These are phyloP conservation scores for Noctilio leporinus DNA, from an alignment of 2,113 vertebrate species.

Conservation along the genomic window DNA sequence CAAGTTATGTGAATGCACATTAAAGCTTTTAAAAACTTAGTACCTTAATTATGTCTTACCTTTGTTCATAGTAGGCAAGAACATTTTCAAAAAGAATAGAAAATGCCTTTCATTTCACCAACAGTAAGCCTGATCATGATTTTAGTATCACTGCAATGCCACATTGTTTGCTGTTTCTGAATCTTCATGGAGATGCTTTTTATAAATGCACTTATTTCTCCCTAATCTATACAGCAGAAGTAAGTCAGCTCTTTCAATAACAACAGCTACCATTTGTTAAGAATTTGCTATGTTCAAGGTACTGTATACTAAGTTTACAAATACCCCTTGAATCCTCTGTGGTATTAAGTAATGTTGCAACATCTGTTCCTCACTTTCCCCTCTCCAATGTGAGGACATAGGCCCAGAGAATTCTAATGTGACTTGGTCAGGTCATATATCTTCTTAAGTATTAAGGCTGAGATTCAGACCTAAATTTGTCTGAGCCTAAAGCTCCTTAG, in stretches of 20 bases:
- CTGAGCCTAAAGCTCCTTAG: not conserved
- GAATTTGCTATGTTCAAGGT: not conserved
- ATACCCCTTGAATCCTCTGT: conserved; percentile 4
- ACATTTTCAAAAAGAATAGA: not conserved
- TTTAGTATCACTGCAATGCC: not conserved
- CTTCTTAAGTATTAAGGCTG: not conserved
- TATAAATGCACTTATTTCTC: not conserved
- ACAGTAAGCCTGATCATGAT: not conserved
- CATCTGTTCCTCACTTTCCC: not conserved
- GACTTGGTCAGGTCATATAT: not conserved
- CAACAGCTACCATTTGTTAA: not conserved
- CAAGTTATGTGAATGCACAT: not conserved
- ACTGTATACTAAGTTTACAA: not conserved
- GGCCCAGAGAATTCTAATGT: not conserved
- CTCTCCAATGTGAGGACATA: not conserved
- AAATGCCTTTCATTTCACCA: conserved; percentile 20
- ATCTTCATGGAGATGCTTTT: not conserved
- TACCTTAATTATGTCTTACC: not conserved
- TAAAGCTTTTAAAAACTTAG: not conserved
- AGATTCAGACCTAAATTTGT: not conserved
- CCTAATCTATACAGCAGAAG: not conserved
- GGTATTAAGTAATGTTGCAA: too few relatives aligned
- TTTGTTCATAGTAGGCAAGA: not conserved
- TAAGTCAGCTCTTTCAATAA: conserved; percentile 28
- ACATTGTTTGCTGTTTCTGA: not conserved